These are phyloP conservation scores for Pelvicachromis taeniatus DNA, from an alignment of 2,113 vertebrate species.

Conservation along the genomic window DNA sequence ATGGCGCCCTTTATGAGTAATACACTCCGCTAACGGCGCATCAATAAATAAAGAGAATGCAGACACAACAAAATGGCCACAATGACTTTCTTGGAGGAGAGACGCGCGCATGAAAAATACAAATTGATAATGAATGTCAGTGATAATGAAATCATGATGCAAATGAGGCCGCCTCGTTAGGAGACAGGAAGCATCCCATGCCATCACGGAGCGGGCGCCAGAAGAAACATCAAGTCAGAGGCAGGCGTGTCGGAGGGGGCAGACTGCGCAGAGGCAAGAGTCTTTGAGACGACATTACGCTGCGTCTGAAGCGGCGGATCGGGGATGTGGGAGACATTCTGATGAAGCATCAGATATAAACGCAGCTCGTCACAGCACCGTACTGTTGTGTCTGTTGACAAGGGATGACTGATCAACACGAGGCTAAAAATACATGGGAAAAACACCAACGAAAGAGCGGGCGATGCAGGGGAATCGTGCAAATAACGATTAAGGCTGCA, in stretches of 20 bases:
- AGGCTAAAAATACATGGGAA: neutral
- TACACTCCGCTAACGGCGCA: neutral
- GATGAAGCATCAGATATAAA: conserved; percentile 26
- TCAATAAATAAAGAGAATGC: conserved; percentile 49
- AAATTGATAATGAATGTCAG: conserved; percentile 33
- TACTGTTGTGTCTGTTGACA: neutral
- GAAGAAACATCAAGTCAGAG: conserved; percentile 25
- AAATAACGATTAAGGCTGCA: conserved; percentile 3
- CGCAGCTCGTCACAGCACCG: conserved; percentile 15
- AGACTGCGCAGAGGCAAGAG: neutral
- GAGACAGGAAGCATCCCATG: conserved; percentile 10
- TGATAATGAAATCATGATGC: conserved; percentile 38
- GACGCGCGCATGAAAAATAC: neutral
- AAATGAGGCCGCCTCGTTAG: conserved; percentile 34
- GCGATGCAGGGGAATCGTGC: neutral
- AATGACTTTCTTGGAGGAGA: neutral
- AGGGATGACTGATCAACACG: conserved; percentile 4
- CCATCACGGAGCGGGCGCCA: neutral
- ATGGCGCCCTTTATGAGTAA: conserved; percentile 33
- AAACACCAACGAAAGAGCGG: neutral
- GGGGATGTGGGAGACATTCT: conserved; percentile 20
- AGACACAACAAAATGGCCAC: conserved; percentile 9
- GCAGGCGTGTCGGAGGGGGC: conserved; percentile 2
- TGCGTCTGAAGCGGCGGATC: conserved; percentile 15
- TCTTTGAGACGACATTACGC: conserved; percentile 7